phyloP scores from a whole-genome alignment of 1,140 invertebrate genomes.

The Condylostylus longicornis region DNA sequence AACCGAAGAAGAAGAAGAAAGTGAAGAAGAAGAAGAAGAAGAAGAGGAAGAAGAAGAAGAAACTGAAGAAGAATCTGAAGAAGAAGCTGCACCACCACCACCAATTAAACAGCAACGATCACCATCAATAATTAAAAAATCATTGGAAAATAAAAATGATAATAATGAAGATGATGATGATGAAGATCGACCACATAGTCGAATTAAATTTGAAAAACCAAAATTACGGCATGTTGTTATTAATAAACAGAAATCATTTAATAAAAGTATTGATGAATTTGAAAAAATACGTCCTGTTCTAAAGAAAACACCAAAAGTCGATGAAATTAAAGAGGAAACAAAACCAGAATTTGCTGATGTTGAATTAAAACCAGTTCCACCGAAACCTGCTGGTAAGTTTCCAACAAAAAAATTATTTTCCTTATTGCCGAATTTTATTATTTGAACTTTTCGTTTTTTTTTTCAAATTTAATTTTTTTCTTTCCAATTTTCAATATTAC shows the following conservation, averaged over 20 bases:
- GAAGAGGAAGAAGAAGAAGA: conserved; percentile 5
- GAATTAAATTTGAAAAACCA: conserved; percentile 28
- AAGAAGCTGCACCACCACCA: conserved; percentile 10
- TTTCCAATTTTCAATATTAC: too few relatives aligned
- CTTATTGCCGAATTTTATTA: too few relatives aligned
- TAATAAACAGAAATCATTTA: conserved; percentile 27
- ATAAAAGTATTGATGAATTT: conserved; percentile 26
- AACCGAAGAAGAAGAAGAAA: conserved; percentile 26
- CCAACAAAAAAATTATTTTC: too few relatives aligned
- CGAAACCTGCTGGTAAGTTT: too few relatives aligned
- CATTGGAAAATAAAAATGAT: conserved; percentile 22
- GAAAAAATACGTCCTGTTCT: conserved; percentile 25
- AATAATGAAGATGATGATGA: conserved; percentile 26
- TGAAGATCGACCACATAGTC: conserved; percentile 21
- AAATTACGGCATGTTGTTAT: conserved; percentile 27
- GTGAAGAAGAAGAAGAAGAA: conserved; percentile 10
- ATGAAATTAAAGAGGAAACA: conserved; percentile 29
- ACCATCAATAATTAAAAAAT: too few relatives aligned
- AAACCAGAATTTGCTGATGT: conserved; percentile 30
- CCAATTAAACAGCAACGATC: neutral
- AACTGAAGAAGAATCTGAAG: conserved; percentile 5
- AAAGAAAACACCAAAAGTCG: conserved; percentile 27
- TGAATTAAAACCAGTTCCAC: neutral
- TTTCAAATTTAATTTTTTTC: too few relatives aligned
- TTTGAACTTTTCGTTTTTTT: too few relatives aligned